These are phyloP conservation scores for Syrista parreyssii DNA, from an alignment of 2,888 invertebrate species.

Conservation along the genomic window DNA sequence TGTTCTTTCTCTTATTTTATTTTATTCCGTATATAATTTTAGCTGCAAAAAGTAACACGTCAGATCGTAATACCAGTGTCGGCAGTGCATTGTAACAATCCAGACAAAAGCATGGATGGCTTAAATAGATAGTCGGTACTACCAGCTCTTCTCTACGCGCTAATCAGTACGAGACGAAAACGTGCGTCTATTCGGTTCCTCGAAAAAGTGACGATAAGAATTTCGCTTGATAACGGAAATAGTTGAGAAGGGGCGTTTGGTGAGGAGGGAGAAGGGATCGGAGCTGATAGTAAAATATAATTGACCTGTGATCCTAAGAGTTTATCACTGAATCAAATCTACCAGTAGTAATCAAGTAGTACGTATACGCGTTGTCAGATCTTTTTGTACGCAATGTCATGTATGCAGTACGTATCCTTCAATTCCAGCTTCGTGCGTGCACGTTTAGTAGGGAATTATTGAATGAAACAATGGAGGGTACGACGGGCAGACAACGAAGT, in stretches of 20 bases:
- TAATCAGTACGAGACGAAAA: background rate
- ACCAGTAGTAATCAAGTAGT: background rate
- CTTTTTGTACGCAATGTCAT: background rate
- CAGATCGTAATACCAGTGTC: background rate
- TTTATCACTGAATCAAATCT: background rate
- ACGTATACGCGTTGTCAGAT: background rate
- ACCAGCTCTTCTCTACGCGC: background rate
- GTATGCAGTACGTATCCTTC: background rate
- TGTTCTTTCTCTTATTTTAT: background rate
- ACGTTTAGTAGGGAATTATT: background rate
- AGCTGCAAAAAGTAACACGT: background rate
- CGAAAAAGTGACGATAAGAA: background rate
- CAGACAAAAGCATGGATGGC: background rate
- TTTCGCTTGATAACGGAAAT: background rate
- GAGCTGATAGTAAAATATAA: background rate
- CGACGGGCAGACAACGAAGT: background rate
- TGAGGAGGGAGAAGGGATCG: background rate
- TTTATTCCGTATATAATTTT: background rate
- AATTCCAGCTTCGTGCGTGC: background rate
- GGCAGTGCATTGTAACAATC: background rate
- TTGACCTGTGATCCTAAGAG: background rate
- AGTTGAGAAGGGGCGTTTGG: background rate
- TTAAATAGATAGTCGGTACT: background rate
- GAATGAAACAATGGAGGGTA: background rate
- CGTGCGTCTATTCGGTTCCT: background rate